A percentile compares a stretch with the other conserved stretches of the same genome.
Evolutionary conservation across 2,888 invertebrate species (phyloP).

Genomic region (Lepas anatifera): DNA sequence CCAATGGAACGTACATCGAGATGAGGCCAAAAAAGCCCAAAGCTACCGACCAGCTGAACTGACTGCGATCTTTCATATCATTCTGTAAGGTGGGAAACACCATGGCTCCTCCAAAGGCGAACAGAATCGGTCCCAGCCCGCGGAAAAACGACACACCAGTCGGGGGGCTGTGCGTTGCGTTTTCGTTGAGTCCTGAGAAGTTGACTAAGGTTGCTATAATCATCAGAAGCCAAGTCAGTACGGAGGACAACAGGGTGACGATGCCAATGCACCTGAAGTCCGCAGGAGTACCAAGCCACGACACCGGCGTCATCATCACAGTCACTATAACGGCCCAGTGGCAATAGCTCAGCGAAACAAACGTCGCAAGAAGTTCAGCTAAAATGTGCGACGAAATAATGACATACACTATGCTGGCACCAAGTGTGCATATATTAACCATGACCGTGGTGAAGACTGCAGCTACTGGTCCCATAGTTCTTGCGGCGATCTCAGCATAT

Average conservation of each 20-base stretch:
- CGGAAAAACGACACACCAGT: too few species aligned
- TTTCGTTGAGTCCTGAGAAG: not conserved
- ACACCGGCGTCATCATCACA: not conserved
- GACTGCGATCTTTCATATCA: too few species aligned
- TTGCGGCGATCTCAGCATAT: not conserved
- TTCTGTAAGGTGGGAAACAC: too few species aligned
- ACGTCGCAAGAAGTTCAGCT: not conserved
- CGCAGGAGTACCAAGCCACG: not conserved
- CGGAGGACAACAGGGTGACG: not conserved
- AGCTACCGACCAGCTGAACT: too few species aligned
- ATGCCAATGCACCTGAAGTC: not conserved
- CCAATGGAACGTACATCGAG: too few species aligned
- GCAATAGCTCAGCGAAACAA: not conserved
- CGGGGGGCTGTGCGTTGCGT: slow-evolving; percentile 40
- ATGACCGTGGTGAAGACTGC: not conserved
- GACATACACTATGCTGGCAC: not conserved
- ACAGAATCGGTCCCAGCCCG: too few species aligned
- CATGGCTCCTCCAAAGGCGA: too few species aligned
- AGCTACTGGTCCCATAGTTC: not conserved
- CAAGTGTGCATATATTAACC: not conserved
- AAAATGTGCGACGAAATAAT: not conserved
- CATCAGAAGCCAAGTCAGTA: not conserved
- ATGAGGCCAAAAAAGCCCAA: slow-evolving; percentile 36
- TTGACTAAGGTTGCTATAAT: not conserved
- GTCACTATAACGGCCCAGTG: not conserved